phyloP scores from a whole-genome alignment of 2,888 invertebrate genomes.

The Ornithoptera priamus region DNA sequence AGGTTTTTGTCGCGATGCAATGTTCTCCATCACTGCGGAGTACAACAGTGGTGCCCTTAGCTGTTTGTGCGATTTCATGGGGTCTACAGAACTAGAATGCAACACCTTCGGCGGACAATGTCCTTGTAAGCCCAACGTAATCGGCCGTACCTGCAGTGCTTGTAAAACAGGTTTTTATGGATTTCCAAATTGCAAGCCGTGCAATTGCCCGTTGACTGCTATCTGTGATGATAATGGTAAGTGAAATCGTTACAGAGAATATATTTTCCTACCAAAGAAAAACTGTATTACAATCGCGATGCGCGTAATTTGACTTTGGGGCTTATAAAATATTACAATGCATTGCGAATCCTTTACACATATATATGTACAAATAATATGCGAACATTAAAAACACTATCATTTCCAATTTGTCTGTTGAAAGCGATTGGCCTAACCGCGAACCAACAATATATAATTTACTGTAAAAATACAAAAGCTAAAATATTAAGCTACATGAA shows the following conservation, averaged over 20 bases:
- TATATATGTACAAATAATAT: neutral
- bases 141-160: conserved; percentile 91
- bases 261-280: neutral
- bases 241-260: conserved; percentile 23
- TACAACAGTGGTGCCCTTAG: conserved; percentile 96
- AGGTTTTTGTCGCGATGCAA: conserved; percentile 94
- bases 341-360: neutral
- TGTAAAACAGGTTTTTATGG: conserved; percentile 96
- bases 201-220: conserved; percentile 91
- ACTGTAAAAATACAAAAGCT: no score
- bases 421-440: no score
- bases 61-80: conserved; percentile 94
- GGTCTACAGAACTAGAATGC: conserved; percentile 92
- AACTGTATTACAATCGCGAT: neutral
- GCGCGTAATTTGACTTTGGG: neutral
- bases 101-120: conserved; percentile 98
- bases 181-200: conserved; percentile 95
- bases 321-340: neutral
- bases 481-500: no score
- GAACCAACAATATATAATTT: no score
- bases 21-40: conserved; percentile 95
- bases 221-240: conserved; percentile 85
- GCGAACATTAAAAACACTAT: neutral
- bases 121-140: conserved; percentile 93
- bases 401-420: no score